Base-by-base conservation (phyloP, 1,140 invertebrate species). In the Pinna nobilis region DNA sequence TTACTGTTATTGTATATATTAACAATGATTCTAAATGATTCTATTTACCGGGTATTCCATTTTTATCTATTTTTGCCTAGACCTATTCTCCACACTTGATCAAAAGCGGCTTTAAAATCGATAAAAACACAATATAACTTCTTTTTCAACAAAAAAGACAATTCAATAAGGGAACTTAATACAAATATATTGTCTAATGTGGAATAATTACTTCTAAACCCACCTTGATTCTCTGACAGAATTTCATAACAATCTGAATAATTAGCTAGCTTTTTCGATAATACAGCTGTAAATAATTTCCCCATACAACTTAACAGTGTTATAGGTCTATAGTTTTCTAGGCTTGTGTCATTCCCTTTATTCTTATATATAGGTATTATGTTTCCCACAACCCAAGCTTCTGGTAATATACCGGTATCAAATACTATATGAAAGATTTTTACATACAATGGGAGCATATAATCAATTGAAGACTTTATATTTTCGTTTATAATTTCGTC, bases 321-420 rank as follows among this genome's bases (percentile, higher is more conserved):
- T 2, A 75, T 65, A 15, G 59, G 1, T 61, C 60, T 64, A 44
- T 47, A 69, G 15, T 75, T 70, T 15, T 63, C 65, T 7, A 41
- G 59, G 39, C 64, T 32, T n/a, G 32, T 33, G 2, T 25, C 32
- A 64, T 66, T 30, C 9, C 73, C 66, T 37, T 69, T 69, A n/a
- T 63, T 61, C 15, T 69, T 75, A 37, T 64, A 70, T 28, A 69
- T 37, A 4, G 66, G 66, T 59, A 41, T 70, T 39, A 75, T 70
- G 7, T 53, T 70, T 53, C 73, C 73, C 2, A 68, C 25, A 9
- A 23, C 20, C 66, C 66, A 68, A 18, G 20, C 50, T 30, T 68
- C 66, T 44, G 66, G 51, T 39, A 68, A 32, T 25, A 57, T 55
- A 15, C 51, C n/a, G n/a, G n/a, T n/a, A n/a, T n/a, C n/a, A n/a